Evolutionary conservation across 2,888 invertebrate species (phyloP), one percentile per base, ranked within the genome.

Genomic region (Platerodrilus igneus): DNA sequence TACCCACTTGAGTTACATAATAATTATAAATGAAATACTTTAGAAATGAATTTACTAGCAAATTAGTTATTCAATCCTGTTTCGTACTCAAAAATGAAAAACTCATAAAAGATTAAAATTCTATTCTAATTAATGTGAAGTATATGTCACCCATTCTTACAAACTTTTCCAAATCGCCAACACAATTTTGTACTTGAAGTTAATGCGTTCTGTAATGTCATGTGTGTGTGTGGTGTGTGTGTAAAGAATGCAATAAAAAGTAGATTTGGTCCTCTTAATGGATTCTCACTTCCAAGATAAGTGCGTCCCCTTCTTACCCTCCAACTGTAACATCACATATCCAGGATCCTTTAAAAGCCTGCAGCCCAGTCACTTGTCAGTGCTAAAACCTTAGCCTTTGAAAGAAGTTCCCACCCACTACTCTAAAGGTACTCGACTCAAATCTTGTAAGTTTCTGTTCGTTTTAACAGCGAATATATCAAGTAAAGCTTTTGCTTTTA

Each of bases 221-320:
- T 43, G 43, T 43, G 43, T 45, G 19, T 20, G 13, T 50, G 51
- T 53, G 53, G 43, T 45, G 19, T 20, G 13, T 50, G 51, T 53
- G 53, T 53, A 52, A 51, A 56, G 50, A 54, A 56, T 54, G 50
- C 53, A 49, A 47, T 49, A 53, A 55, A 53, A 51, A 51, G 51
- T 52, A 55, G 52, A 50, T 56, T 58, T 52, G 54, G 54, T 50
- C 46, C 54, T 52, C 56, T 56, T 60, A 60, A 60, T 60, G 59
- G 59, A 60, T 58, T 59, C 58, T 58, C 58, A 58, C 57, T 58
- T 59, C 55, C 53, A 51, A 53, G 59, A 58, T 59, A 59, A 59
- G 59, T 58, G 58, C 57, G 55, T 44, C 53, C 50, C 50, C 53
- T 42, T 35, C 37, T 37, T 33, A 28, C 45, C 39, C 45, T 45